These are phyloP conservation scores for Synanthedon tipuliformis DNA, from an alignment of 2,888 invertebrate species.

Conservation along the genomic window DNA sequence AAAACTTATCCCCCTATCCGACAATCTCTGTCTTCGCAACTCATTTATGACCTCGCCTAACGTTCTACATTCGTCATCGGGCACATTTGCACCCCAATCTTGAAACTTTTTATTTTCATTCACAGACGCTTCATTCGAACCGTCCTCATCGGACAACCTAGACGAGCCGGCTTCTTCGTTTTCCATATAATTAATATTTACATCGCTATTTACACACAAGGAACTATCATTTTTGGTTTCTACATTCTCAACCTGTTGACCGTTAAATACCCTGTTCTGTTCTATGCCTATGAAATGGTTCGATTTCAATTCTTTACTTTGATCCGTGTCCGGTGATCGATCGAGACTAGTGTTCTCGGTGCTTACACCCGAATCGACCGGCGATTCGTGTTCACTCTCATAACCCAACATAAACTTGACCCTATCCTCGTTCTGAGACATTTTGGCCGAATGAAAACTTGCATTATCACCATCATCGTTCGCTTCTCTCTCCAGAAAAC, in stretches of 20 bases:
- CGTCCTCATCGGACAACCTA: conserved; percentile 4
- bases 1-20: conserved; percentile 28
- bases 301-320: conserved; percentile 35
- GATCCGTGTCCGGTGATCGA: conserved; percentile 72
- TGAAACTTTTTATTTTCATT: conserved; percentile 18
- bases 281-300: conserved; percentile 52
- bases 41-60: conserved; percentile 50
- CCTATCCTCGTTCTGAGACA: conserved; percentile 33
- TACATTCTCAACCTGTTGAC: conserved; percentile 27
- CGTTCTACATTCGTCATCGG: conserved; percentile 34
- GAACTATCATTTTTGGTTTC: conserved; percentile 37
- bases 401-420: conserved; percentile 63
- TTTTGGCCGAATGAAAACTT: conserved; percentile 49
- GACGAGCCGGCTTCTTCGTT: conserved; percentile 52
- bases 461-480: conserved; percentile 28
- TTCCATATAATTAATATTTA: conserved; percentile 52
- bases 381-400: conserved; percentile 60
- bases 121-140: conserved; percentile 4
- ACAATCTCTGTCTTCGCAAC: conserved; percentile 35
- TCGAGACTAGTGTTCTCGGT: conserved; percentile 80
- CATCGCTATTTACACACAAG: conserved; percentile 32
- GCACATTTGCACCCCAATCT: conserved; percentile 32
- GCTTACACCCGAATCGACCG: conserved; percentile 76
- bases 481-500: conserved; percentile 33
- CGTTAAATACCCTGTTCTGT: conserved; percentile 55